phyloP scores from a whole-genome alignment of 53 echinoderm and acorn worm genomes.

The Arbacia lixula region DNA sequence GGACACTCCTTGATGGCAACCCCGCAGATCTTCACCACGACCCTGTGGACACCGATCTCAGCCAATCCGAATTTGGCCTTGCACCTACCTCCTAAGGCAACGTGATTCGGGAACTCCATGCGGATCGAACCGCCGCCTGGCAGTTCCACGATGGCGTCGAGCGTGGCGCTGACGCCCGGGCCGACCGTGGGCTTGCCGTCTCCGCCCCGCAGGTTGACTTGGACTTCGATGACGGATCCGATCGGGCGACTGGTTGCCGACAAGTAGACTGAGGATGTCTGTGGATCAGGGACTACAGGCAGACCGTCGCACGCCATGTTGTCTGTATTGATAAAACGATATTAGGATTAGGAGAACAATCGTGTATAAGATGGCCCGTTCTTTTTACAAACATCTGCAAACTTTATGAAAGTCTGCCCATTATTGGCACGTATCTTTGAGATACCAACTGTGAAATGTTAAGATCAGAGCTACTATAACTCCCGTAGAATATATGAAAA shows the following conservation, averaged over 20 bases:
- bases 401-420: too few relatives aligned
- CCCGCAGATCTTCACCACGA: slow-evolving; percentile 31
- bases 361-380: too few relatives aligned
- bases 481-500: too few relatives aligned
- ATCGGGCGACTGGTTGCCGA: background rate
- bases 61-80: background rate
- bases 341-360: too few relatives aligned
- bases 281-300: background rate
- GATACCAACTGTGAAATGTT: too few relatives aligned
- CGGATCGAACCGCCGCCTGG: slow-evolving; percentile 4
- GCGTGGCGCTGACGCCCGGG: background rate
- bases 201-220: slow-evolving; percentile 5
- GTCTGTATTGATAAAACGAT: too few relatives aligned
- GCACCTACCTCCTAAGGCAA: background rate
- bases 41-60: background rate
- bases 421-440: too few relatives aligned
- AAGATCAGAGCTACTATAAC: too few relatives aligned
- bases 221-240: slow-evolving; percentile 3
- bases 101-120: background rate
- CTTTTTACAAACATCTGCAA: too few relatives aligned
- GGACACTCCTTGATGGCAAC: background rate
- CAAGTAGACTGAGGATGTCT: background rate
- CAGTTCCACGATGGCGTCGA: background rate
- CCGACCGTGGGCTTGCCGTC: slow-evolving; percentile 13
- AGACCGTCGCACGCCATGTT: slow-evolving; percentile 32